Conservation (phyloP, 2,113 vertebrate genomes). For the Felis chaus region DNA sequence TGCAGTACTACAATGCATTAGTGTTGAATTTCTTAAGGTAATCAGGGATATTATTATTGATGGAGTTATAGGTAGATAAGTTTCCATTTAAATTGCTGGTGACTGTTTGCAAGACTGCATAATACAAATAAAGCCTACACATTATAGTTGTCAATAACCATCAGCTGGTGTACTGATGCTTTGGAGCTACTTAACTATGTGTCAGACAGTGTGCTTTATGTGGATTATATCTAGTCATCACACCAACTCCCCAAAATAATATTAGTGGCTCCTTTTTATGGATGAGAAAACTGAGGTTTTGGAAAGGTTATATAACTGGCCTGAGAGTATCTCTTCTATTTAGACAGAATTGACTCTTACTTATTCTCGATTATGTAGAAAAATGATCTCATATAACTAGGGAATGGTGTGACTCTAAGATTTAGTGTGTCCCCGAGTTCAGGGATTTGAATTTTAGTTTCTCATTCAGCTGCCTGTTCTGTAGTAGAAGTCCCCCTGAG, state of each 20-base stretch:
- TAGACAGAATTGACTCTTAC: conserved; percentile 7
- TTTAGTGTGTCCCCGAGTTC: background rate
- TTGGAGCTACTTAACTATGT: background rate
- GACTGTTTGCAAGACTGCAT: conserved; percentile 9
- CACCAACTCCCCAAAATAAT: background rate
- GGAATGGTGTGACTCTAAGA: background rate
- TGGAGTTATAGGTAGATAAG: background rate
- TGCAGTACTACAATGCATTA: background rate
- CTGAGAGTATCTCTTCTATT: conserved; percentile 15
- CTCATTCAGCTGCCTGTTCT: conserved; percentile 28
- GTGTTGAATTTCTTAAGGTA: conserved; percentile 37
- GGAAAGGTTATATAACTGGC: background rate
- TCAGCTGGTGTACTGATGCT: background rate
- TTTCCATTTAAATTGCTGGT: conserved; percentile 30
- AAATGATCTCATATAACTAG: conserved; percentile 16
- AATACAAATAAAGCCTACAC: conserved; percentile 34
- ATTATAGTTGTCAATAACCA: background rate
- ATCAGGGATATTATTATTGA: background rate
- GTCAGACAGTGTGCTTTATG: background rate
- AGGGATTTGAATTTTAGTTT: conserved; percentile 42
- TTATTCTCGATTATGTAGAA: conserved; percentile 51
- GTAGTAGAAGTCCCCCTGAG: background rate
- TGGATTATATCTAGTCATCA: conserved; percentile 49
- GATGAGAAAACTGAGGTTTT: conserved; percentile 40
- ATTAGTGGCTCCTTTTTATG: background rate